Evolutionary conservation across 2,888 invertebrate species (phyloP).

Genomic region (Andrena trimmerana): DNA sequence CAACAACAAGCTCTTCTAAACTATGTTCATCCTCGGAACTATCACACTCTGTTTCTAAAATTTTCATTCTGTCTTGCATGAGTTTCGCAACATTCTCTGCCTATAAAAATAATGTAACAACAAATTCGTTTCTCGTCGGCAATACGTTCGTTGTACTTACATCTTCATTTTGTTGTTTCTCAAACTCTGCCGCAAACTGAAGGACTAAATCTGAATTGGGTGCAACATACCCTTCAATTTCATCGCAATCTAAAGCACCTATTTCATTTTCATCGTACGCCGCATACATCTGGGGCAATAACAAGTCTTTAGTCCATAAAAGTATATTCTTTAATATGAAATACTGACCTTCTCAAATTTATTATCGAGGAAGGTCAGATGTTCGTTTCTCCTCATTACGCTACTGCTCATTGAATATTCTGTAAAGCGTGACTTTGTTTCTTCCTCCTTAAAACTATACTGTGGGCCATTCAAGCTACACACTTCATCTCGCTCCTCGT

Average conservation of each 20-base stretch:
- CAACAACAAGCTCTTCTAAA: conserved; percentile 87
- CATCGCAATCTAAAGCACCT: conserved; percentile 95
- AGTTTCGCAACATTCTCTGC: conserved; percentile 78
- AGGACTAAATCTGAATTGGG: conserved; percentile 90
- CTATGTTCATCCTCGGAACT: conserved; percentile 86
- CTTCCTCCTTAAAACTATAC: conserved; percentile 88
- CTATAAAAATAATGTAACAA: conserved; percentile 61
- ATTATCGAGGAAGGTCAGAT: conserved; percentile 93
- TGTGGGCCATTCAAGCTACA: conserved; percentile 85
- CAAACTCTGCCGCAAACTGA: conserved; percentile 91
- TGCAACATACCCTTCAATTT: conserved; percentile 93
- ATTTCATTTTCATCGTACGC: conserved; percentile 95
- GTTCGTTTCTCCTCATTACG: conserved; percentile 93
- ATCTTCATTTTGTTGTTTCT: conserved; percentile 86
- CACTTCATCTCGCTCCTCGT: conserved; percentile 85
- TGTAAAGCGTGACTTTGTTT: conserved; percentile 95
- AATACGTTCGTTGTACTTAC: conserved; percentile 63
- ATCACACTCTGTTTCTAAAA: conserved; percentile 72
- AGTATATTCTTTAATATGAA: conserved; percentile 3
- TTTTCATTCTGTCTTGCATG: conserved; percentile 79
- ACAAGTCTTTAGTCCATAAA: background rate
- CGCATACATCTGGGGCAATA: conserved; percentile 88
- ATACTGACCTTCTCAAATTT: conserved; percentile 92
- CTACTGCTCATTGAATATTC: conserved; percentile 98
- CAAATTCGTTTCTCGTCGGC: background rate